These are phyloP conservation scores for Epizoanthus illoricatus DNA, from an alignment of 92 coral and sea anemone genomes.

Conservation along the genomic window DNA sequence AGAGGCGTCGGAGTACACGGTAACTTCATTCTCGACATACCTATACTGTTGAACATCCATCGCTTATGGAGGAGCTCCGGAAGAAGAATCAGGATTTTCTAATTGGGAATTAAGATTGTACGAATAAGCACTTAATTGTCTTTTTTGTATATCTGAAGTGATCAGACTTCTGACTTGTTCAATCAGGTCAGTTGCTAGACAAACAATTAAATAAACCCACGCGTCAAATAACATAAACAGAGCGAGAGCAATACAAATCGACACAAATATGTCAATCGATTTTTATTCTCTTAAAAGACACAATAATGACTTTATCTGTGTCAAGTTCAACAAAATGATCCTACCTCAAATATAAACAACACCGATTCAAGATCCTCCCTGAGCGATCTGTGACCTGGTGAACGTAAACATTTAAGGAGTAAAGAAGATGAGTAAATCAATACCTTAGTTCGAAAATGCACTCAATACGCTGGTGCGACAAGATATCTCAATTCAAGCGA, in stretches of 20 bases:
- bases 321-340: not conserved
- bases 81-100: conserved; percentile 86
- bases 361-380: conserved; percentile 92
- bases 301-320: not conserved
- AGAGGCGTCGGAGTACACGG: too few relatives aligned
- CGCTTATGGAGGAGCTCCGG: conserved; percentile 91
- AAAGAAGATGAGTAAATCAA: not conserved
- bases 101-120: conserved; percentile 23
- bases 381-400: conserved; percentile 86
- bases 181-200: conserved; percentile 30
- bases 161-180: not conserved
- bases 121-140: conserved; percentile 11
- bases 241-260: too few relatives aligned
- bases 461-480: not conserved
- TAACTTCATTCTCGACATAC: conserved; percentile 43
- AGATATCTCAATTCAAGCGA: not conserved
- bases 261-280: not conserved
- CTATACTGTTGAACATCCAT: conserved; percentile 99
- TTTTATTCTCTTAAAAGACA: conserved; percentile 1
- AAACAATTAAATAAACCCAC: conserved; percentile 20
- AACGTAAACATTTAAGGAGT: not conserved
- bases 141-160: not conserved
- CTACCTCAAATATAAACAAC: conserved; percentile 86
- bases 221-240: conserved; percentile 8
- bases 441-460: conserved; percentile 3